Percentiles rank a stretch among this genome's conserved stretches.
These are phyloP conservation scores for Archocentrus centrarchus DNA, from an alignment of 2,113 vertebrate species.

Conservation along the genomic window DNA sequence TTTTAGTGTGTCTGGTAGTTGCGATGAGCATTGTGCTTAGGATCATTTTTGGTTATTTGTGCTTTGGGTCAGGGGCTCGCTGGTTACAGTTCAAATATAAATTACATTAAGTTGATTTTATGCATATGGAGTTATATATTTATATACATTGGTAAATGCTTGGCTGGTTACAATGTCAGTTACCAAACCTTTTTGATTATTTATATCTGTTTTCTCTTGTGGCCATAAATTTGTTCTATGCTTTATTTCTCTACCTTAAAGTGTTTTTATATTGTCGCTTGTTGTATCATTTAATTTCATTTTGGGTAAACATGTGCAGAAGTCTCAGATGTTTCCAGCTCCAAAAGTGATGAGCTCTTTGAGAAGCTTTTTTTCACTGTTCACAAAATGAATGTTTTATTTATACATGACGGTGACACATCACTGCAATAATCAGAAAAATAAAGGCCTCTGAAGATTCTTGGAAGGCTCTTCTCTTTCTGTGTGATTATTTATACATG, in stretches of 20 bases:
- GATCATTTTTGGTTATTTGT: constrained; percentile 34
- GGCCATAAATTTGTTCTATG: constrained; percentile 59
- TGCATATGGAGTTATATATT: constrained; percentile 67
- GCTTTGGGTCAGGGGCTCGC: constrained; percentile 55
- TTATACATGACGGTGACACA: constrained; percentile 31
- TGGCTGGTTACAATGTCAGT: constrained; percentile 80
- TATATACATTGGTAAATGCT: constrained; percentile 77
- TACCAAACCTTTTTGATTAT: constrained; percentile 66
- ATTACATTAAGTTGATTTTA: constrained; percentile 50
- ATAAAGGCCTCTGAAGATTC: constrained; percentile 64
- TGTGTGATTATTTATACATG: not conserved
- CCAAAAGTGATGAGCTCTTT: not conserved
- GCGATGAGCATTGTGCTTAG: constrained; percentile 11
- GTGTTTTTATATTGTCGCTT: constrained; percentile 48
- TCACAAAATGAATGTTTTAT: constrained; percentile 48
- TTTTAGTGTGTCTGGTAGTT: constrained; percentile 10
- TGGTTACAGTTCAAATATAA: constrained; percentile 26
- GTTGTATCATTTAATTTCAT: constrained; percentile 20
- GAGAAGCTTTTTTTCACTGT: not conserved
- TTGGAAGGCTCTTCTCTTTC: not conserved
- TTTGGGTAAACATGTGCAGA: constrained; percentile 22
- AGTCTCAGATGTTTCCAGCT: constrained; percentile 17
- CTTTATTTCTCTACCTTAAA: constrained; percentile 36
- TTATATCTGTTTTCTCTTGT: constrained; percentile 61
- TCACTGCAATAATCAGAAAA: constrained; percentile 50